Base-by-base conservation (phyloP, 2,113 vertebrate species). In the Riparia riparia region DNA sequence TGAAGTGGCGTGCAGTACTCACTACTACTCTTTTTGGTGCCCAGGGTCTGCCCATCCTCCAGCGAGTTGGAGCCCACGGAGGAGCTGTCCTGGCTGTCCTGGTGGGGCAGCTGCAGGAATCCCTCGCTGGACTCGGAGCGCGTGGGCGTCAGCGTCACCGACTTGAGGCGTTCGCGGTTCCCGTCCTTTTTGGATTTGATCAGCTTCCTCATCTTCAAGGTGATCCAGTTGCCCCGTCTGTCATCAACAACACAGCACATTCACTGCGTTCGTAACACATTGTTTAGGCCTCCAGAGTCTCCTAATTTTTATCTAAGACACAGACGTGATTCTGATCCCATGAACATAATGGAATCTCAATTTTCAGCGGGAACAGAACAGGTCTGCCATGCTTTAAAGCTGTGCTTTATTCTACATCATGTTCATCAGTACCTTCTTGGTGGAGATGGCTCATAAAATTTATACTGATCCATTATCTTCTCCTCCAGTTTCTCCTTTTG, bases 381-480 rank as follows among this genome's bases (percentile, higher is more conserved):
- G 14, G 5, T 45, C 17, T 17, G 78, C 22, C 3, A 2, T 10
- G 14, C 7, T 45, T 53, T 57, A 65, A 17, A 69, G 61, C 26
- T 64, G 28, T 34, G 31, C 7, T 22, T 34, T 47, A 64, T 54
- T 96, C 25, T 12, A 58, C 5, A 91, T 14, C 71, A 32, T 3
- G 21, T 71, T 66, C 54, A 89, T 24, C 9, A 50, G 66, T 98
- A 99, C 99, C 99, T 99, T 98, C 99, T 98, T 61, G 99, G 99
- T 45, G 99, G 99, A 64, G 99, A 99, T 42, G 99, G 99, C 65
- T 99, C 99, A 58, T 99, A 99, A 96, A 99, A 99, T 90, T 99
- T 99, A 95, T 99, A 99, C 78, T 99, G 99, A 97, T 99, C 99
- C 99, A 99, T 99, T 94, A 99, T 99, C 98, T 99, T 99, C 97